Evolutionary conservation across 2,888 invertebrate genomes (phyloP), one percentile per base, ranked within the genome.

Genomic region (Ferrisia virgata): DNA sequence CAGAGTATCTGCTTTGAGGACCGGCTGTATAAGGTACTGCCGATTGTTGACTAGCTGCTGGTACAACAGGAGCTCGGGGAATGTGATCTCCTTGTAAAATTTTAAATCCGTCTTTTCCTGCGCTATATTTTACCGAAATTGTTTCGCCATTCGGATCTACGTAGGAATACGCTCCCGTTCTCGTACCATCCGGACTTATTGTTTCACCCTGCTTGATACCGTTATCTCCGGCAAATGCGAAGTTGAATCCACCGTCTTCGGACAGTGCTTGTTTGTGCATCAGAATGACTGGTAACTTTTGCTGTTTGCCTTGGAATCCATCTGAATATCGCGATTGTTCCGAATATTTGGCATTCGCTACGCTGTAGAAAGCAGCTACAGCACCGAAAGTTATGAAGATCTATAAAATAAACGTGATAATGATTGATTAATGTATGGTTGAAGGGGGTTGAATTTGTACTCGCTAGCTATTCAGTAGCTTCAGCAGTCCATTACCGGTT

Each of bases 181-280:
- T 88, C 72, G 92, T 91, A 4, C 93, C 93, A 86, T 93, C 93
- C 0, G 93, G 93, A 36, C 92, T 91, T 43, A 93, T 93, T 85
- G 90, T 91, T 87, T 93, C 93, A 0, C 93, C 93, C 8, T 92
- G 93, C 0, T 92, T 91, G 5, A 93, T 88, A 0, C 93, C 93
- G 87, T 93, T 93, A 88, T 93, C 93, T 0, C 93, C 92, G 0
- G 92, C 91, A 87, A 93, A 93, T 82, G 92, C 91, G 87, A 91
- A 93, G 84, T 92, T 92, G 88, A 93, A 93, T 3, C 91, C 91
- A 1, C 93, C 93, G 86, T 93, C 93, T 86, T 92, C 91, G 79
- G 91, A 90, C 13, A 92, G 88, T 0, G 92, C 91, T 87, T 93
- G 92, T 86, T 92, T 92, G 89, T 93, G 92, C 76, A 91, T 91